Evolutionary conservation across 2,113 vertebrate species (phyloP).

Genomic region (Psephotus haematonotus): DNA sequence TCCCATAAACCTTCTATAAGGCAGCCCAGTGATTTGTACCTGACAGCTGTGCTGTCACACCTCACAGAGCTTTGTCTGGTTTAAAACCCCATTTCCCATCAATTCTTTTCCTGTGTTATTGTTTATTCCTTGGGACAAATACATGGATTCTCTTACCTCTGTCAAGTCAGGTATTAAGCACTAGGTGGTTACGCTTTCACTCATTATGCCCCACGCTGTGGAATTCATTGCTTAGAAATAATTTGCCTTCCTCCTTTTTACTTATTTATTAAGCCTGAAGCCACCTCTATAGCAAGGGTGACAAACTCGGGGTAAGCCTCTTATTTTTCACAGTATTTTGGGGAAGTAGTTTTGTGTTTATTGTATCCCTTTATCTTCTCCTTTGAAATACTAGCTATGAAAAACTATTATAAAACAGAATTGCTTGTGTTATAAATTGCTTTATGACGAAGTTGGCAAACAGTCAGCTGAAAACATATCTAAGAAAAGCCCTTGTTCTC

Average conservation of each 20-base stretch:
- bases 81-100: not conserved
- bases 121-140: not conserved
- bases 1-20: not conserved
- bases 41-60: not conserved
- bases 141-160: not conserved
- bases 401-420: constrained; percentile 42
- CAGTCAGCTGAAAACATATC: not conserved
- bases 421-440: constrained; percentile 27
- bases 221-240: constrained; percentile 36
- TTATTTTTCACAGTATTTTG: constrained; percentile 42
- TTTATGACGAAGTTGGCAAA: constrained; percentile 13
- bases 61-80: not conserved
- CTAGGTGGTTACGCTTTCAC: not conserved
- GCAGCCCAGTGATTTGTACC: not conserved
- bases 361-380: constrained; percentile 21
- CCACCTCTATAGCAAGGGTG: not conserved
- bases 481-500: not conserved
- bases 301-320: not conserved
- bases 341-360: constrained; percentile 35
- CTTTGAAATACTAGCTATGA: not conserved
- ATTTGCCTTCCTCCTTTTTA: not conserved
- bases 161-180: constrained; percentile 7
- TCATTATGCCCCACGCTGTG: constrained; percentile 29
- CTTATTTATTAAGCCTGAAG: constrained; percentile 36
- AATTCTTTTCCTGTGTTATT: not conserved